Evolutionary conservation across 2,888 invertebrate genomes (phyloP), one percentile per base, ranked within the genome.

Genomic region (Noctua janthina): DNA sequence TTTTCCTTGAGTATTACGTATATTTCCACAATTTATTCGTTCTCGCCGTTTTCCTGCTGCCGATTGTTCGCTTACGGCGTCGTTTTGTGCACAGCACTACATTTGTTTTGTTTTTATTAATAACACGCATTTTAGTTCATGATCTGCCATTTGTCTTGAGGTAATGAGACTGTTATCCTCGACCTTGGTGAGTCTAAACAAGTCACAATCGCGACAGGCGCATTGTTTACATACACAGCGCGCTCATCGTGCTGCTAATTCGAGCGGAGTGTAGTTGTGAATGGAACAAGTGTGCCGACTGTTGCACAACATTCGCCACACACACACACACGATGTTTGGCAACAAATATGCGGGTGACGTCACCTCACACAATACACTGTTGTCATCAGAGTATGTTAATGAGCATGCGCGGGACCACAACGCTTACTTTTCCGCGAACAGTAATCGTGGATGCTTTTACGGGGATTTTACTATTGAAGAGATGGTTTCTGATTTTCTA

Each of bases 161-260:
- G 39, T 73, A 54, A 66, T 70, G 76, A 51, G 17, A 51, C 68
- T 11, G 71, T 35, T 78, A 70, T 59, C 83, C 83, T 86, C 70
- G 89, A 84, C 89, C 89, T 88, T 69, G 62, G 66, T 74, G 76
- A 77, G 62, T 67, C 23, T 73, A 51, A 54, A 29, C 76, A 79
- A 88, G 88, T 81, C 78, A 81, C 87, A 78, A 75, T 77, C 73
- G 69, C 79, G 87, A 87, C 80, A 80, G 74, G 74, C 82, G 81
- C 83, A 83, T 85, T 88, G 89, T 88, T 87, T 86, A 86, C 86
- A 74, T 62, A 46, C 46, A 46, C 67, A n/a, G 49, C 49, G 78
- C 64, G 75, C 76, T 64, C 74, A 54, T 78, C 80, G 79, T 64
- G 80, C 80, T 69, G 78, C 84, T 79, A 81, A 72, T 75, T 78